Percentiles rank a stretch among this genome's conserved stretches.
Conservation (phyloP, 2,888 invertebrate genomes). For the Mythimna impura region DNA sequence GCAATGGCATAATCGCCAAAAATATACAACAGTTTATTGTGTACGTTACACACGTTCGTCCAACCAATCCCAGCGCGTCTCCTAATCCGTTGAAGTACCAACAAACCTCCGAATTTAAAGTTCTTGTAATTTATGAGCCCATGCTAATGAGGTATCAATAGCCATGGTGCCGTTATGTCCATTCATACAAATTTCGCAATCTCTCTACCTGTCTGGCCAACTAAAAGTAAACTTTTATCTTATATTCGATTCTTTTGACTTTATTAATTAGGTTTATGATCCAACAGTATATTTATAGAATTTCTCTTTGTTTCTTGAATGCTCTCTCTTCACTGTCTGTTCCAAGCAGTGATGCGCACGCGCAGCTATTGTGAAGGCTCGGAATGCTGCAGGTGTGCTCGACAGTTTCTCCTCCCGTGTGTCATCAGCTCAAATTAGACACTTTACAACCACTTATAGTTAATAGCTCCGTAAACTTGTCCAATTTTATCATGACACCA, state of each 20-base stretch:
- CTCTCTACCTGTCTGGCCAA: constrained; percentile 56
- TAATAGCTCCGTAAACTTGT: constrained; percentile 73
- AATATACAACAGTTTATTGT: constrained; percentile 36
- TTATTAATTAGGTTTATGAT: constrained; percentile 13
- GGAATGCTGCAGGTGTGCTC: constrained; percentile 41
- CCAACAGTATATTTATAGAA: not conserved
- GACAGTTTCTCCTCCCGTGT: constrained; percentile 58
- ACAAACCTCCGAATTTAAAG: constrained; percentile 66
- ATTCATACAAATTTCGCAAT: constrained; percentile 79
- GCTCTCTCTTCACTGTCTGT: constrained; percentile 1
- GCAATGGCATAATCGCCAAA: constrained; percentile 36
- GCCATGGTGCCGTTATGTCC: constrained; percentile 80
- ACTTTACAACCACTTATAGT: constrained; percentile 76
- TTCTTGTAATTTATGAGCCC: constrained; percentile 77
- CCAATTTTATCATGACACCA: constrained; percentile 74
- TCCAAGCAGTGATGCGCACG: not conserved
- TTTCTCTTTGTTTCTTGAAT: constrained; percentile 8
- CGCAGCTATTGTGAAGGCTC: constrained; percentile 1
- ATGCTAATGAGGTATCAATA: constrained; percentile 84
- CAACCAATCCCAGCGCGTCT: constrained; percentile 33
- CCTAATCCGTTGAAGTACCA: constrained; percentile 57
- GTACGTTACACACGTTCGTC: constrained; percentile 26
- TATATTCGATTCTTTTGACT: constrained; percentile 24
- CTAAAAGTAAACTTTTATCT: constrained; percentile 30
- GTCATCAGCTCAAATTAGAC: constrained; percentile 66